Evolutionary conservation across 2,888 invertebrate genomes (phyloP).

Genomic region (Rhodophaea formosa): DNA sequence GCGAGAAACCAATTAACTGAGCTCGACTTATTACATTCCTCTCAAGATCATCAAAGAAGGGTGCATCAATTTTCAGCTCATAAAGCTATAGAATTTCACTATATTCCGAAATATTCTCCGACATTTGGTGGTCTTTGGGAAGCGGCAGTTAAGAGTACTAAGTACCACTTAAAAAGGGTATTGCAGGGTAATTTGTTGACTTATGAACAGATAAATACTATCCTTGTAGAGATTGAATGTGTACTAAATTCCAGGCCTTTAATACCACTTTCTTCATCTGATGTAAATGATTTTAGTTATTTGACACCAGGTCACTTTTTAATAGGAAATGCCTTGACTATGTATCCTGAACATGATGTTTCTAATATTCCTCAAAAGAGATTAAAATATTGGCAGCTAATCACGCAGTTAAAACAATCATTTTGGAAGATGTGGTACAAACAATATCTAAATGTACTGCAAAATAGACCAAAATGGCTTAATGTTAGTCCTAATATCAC

Average conservation of each 20-base stretch:
- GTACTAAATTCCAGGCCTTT: slow-evolving; percentile 22
- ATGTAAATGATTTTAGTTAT: slow-evolving; percentile 20
- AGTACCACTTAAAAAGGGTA: slow-evolving; percentile 26
- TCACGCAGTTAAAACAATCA: slow-evolving; percentile 16
- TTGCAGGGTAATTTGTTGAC: slow-evolving; percentile 21
- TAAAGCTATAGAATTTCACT: slow-evolving; percentile 20
- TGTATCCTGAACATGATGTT: slow-evolving; percentile 22
- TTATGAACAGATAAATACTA: slow-evolving; percentile 23
- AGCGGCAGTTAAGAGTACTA: no score
- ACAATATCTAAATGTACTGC: slow-evolving; percentile 20
- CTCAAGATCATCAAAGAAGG: slow-evolving; percentile 16
- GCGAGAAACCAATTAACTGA: slow-evolving; percentile 21
- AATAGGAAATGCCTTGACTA: slow-evolving; percentile 18
- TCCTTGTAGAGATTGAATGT: slow-evolving; percentile 18
- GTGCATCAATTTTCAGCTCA: slow-evolving; percentile 11
- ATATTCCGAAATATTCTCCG: slow-evolving; percentile 18
- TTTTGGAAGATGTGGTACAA: slow-evolving; percentile 24
- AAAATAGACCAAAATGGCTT: no score
- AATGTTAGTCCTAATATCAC: slow-evolving; percentile 11
- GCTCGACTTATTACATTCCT: slow-evolving; percentile 17
- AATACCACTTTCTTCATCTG: slow-evolving; percentile 20
- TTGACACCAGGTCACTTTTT: slow-evolving; percentile 25
- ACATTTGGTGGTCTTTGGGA: slow-evolving; percentile 12
- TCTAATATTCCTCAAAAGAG: slow-evolving; percentile 9
- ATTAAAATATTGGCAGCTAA: slow-evolving; percentile 23